Evolutionary conservation across 2,797 vertebrate species (phyloP).

Genomic region (Gila robusta): DNA sequence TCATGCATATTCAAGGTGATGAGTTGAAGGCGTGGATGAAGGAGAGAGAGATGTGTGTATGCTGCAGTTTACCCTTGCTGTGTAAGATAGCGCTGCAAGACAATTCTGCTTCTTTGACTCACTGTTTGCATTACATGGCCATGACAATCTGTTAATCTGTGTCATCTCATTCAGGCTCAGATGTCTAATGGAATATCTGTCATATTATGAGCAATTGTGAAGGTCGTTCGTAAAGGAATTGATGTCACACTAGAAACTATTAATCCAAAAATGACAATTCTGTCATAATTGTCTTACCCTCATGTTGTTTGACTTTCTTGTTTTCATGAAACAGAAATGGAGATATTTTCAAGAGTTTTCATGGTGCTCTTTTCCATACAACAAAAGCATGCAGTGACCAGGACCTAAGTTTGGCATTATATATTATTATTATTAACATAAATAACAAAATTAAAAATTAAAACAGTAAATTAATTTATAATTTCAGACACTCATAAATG

Average conservation of each 20-base stretch:
- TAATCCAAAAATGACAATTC: not conserved
- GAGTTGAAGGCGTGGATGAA: conserved; percentile 73
- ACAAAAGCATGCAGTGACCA: not conserved
- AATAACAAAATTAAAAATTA: no score
- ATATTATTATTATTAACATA: not conserved
- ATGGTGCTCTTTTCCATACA: not conserved
- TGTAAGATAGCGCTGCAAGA: conserved; percentile 71
- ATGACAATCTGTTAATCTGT: conserved; percentile 21
- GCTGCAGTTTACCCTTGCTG: conserved; percentile 80
- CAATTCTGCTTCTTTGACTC: conserved; percentile 79
- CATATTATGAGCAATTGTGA: conserved; percentile 13
- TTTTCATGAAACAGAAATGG: not conserved
- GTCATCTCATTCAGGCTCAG: not conserved
- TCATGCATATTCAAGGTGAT: conserved; percentile 82
- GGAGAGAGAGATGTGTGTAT: conserved; percentile 33
- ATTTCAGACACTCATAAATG: not conserved
- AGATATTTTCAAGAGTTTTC: not conserved
- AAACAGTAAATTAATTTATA: not conserved
- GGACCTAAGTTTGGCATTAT: not conserved
- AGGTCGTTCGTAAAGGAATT: conserved; percentile 2
- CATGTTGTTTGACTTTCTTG: not conserved
- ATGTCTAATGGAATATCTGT: not conserved
- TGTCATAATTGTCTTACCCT: not conserved
- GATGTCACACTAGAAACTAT: not conserved
- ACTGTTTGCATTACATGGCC: conserved; percentile 67